These are phyloP conservation scores for Pseudopodoces humilis DNA, from an alignment of 2,113 vertebrate genomes.

Conservation along the genomic window DNA sequence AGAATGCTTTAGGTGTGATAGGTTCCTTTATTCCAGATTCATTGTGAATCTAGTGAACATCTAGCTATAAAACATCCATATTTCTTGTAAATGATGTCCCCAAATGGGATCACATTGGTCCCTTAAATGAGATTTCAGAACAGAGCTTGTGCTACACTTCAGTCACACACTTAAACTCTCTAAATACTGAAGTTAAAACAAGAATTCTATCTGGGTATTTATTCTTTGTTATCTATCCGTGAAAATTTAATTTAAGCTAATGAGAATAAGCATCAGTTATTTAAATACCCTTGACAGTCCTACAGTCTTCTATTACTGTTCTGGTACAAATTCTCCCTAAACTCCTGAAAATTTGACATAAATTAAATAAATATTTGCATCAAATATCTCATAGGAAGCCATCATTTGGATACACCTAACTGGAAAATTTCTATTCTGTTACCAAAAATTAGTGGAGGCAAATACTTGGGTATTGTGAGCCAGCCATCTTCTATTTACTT, in stretches of 20 bases:
- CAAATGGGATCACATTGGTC: background rate
- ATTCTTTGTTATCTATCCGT: background rate
- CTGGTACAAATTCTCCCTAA: background rate
- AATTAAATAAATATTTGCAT: background rate
- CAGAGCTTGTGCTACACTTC: background rate
- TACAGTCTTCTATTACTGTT: background rate
- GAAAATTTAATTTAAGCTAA: background rate
- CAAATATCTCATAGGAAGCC: background rate
- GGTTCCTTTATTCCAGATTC: background rate
- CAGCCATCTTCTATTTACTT: background rate
- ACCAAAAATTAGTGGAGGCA: background rate
- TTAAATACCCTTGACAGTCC: background rate
- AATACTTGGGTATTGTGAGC: background rate
- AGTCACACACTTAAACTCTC: background rate
- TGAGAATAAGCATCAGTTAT: background rate
- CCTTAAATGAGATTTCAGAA: background rate
- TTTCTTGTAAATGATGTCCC: background rate
- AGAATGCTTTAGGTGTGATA: background rate
- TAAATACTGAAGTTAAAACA: background rate
- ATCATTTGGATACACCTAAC: background rate
- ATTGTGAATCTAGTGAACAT: background rate
- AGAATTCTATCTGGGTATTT: background rate
- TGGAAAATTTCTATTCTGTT: background rate
- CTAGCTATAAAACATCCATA: background rate
- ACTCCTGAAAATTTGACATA: background rate